phyloP scores from a whole-genome alignment of 2,888 invertebrate genomes.

The Diaperis boleti region DNA sequence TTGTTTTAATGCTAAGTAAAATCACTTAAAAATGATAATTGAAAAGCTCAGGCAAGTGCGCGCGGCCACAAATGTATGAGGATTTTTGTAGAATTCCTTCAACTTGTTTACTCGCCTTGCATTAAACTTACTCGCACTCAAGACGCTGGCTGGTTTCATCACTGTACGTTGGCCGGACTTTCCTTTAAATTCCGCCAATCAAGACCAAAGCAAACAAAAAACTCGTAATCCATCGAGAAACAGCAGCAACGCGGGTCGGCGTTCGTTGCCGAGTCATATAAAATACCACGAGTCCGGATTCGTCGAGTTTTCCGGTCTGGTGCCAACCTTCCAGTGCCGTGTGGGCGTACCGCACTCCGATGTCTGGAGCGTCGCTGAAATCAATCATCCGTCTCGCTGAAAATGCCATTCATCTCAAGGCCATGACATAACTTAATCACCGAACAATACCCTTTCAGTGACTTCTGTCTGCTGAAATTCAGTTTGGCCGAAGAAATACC shows the following conservation, averaged over 20 bases:
- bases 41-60: too few relatives aligned
- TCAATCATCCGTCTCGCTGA: conserved; percentile 19
- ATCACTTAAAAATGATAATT: too few relatives aligned
- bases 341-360: conserved; percentile 20
- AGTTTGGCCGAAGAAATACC: conserved; percentile 7
- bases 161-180: too few relatives aligned
- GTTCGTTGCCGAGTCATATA: conserved; percentile 2
- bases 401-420: neutral
- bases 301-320: conserved; percentile 33
- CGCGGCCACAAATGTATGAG: too few relatives aligned
- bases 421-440: conserved; percentile 8
- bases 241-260: neutral
- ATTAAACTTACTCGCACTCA: too few relatives aligned
- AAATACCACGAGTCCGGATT: conserved; percentile 24
- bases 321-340: conserved; percentile 19
- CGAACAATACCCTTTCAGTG: conserved; percentile 5
- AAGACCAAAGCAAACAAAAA: neutral
- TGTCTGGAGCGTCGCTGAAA: neutral
- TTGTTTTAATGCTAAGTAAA: too few relatives aligned
- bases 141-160: too few relatives aligned
- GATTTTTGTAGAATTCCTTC: too few relatives aligned
- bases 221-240: too few relatives aligned
- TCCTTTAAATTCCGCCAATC: neutral
- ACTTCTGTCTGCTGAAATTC: conserved; percentile 47
- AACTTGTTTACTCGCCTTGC: too few relatives aligned